A percentile compares a stretch with the other conserved stretches of the same genome.
Evolutionary conservation across 2,113 vertebrate species (phyloP).

Genomic region (Hypocryptadius cinnamomeus): DNA sequence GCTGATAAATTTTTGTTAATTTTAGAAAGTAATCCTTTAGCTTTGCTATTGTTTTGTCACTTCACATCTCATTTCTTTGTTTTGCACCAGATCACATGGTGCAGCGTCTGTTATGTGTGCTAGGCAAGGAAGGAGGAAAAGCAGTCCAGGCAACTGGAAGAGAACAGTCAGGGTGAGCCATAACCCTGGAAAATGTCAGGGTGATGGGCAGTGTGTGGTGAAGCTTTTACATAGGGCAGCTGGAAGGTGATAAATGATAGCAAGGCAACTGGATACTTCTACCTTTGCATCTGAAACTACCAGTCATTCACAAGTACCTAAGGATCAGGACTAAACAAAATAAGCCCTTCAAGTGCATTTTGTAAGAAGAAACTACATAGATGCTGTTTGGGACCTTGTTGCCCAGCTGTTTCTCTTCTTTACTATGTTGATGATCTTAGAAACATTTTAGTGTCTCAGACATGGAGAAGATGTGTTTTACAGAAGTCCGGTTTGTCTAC

Average conservation of each 20-base stretch:
- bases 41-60: background rate
- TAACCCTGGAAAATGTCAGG: background rate
- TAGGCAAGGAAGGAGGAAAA: background rate
- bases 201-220: accelerated
- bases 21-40: background rate
- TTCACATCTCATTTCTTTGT: background rate
- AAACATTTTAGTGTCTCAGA: background rate
- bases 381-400: background rate
- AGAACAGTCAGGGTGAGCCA: background rate
- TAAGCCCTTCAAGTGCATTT: background rate
- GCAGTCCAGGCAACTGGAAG: background rate
- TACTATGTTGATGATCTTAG: background rate
- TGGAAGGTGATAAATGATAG: background rate
- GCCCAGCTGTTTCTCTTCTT: background rate
- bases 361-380: background rate
- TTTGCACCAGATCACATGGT: background rate
- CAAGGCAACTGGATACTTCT: background rate
- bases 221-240: background rate
- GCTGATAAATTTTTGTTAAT: background rate
- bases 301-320: background rate
- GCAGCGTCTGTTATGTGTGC: background rate
- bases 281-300: background rate
- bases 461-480: background rate
- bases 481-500: background rate
- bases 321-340: background rate